Percentiles rank a stretch among this genome's conserved stretches.
These are phyloP conservation scores for Gavialis gangeticus DNA, from an alignment of 2,113 vertebrate species.

Conservation along the genomic window DNA sequence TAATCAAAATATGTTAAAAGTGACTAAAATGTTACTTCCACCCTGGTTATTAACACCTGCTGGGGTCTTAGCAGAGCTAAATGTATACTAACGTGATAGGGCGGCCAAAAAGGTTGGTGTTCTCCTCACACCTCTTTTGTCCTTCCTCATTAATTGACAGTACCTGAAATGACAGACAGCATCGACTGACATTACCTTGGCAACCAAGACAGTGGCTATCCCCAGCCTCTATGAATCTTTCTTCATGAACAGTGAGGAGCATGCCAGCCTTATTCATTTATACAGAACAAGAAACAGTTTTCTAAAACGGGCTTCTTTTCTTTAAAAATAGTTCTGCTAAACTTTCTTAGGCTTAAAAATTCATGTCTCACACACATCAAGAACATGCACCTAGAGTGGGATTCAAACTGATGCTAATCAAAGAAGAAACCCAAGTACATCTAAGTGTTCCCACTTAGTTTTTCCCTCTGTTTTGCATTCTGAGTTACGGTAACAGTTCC, in stretches of 20 bases:
- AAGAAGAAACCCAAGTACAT: no score
- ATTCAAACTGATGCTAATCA: no score
- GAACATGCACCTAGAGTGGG: no score
- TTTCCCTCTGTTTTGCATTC: not conserved
- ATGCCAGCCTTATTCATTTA: not conserved
- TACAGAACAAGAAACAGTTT: not conserved
- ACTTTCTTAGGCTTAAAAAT: no score
- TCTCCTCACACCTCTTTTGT: constrained; percentile 87
- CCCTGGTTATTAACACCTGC: accelerated
- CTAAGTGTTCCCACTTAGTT: no score
- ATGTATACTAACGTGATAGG: constrained; percentile 83
- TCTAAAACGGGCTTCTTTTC: not conserved
- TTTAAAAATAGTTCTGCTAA: not conserved
- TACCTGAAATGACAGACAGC: constrained; percentile 74
- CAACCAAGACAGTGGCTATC: not conserved
- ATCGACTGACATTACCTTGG: not conserved
- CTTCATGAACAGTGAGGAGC: not conserved
- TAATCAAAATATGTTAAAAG: not conserved
- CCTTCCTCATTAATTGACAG: constrained; percentile 88
- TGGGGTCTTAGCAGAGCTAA: not conserved
- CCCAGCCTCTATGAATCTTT: not conserved
- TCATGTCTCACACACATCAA: no score
- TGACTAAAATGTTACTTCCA: not conserved
- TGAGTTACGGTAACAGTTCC: not conserved
- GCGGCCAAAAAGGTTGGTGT: constrained; percentile 81